phyloP scores from a whole-genome alignment of 2,113 vertebrate species.

The Turdus rufiventris region DNA sequence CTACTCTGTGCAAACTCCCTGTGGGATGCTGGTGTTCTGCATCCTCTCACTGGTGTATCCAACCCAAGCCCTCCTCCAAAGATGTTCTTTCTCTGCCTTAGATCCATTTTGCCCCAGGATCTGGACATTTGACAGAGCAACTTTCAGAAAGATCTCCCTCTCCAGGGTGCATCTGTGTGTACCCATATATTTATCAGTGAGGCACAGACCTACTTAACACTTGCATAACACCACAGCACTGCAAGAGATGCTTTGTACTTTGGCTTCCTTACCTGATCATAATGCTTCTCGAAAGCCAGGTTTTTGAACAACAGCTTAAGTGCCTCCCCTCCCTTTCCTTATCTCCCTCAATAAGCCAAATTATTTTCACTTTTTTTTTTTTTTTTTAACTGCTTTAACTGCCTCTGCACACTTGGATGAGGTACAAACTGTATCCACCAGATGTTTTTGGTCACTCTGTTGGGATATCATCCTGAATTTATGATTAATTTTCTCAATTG shows the following conservation, averaged over 20 bases:
- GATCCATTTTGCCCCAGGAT: background rate
- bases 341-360: background rate
- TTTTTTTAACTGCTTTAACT: background rate
- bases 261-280: background rate
- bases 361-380: background rate
- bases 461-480: conserved; percentile 1
- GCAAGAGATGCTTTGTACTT: background rate
- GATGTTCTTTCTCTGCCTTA: background rate
- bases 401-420: background rate
- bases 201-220: background rate
- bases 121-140: background rate
- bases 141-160: background rate
- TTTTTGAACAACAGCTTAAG: background rate
- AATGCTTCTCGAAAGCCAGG: background rate
- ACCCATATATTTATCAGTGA: background rate
- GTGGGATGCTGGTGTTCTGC: background rate
- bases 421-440: background rate
- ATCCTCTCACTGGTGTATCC: background rate
- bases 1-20: background rate
- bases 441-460: background rate
- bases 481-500: conserved; percentile 4
- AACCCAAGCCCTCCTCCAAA: background rate
- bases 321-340: background rate
- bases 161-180: background rate
- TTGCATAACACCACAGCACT: background rate